A percentile compares a stretch with the other conserved stretches of the same genome.
phyloP scores from a whole-genome alignment of 2,113 vertebrate species.

The Dolichallabes microphthalmus region DNA sequence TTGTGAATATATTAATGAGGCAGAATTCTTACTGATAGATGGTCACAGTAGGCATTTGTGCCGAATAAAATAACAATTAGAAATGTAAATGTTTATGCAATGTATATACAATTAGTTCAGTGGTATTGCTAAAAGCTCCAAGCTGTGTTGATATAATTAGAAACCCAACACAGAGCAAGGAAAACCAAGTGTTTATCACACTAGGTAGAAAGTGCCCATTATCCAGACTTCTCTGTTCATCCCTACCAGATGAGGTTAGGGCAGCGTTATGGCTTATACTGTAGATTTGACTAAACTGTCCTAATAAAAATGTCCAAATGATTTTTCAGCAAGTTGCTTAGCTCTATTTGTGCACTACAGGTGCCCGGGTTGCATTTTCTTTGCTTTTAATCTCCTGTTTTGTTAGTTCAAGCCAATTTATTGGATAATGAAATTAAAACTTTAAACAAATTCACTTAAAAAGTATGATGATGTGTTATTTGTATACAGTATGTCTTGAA shows the following conservation, averaged over 20 bases:
- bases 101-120: slow-evolving; percentile 27
- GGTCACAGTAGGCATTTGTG: slow-evolving; percentile 22
- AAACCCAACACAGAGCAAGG: slow-evolving; percentile 15
- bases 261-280: slow-evolving; percentile 57
- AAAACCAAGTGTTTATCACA: neutral
- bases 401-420: neutral
- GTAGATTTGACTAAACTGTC: slow-evolving; percentile 51
- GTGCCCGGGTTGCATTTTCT: slow-evolving; percentile 40
- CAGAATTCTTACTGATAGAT: slow-evolving; percentile 8
- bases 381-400: slow-evolving; percentile 18
- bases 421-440: neutral
- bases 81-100: slow-evolving; percentile 33
- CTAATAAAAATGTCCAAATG: slow-evolving; percentile 55
- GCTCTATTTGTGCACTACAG: slow-evolving; percentile 33
- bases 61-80: slow-evolving; percentile 33
- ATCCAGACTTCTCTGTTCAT: slow-evolving; percentile 57
- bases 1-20: slow-evolving; percentile 24
- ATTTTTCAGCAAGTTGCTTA: slow-evolving; percentile 37
- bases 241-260: slow-evolving; percentile 69
- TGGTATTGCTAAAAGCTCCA: slow-evolving; percentile 7
- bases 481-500: neutral
- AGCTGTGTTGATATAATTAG: slow-evolving; percentile 20
- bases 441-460: slow-evolving; percentile 29
- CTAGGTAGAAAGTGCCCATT: slow-evolving; percentile 11
- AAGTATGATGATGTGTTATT: neutral